Percentiles rank a stretch among this genome's conserved stretches.
phyloP scores from a whole-genome alignment of 2,113 vertebrate genomes.

The Ptilonorhynchus violaceus region DNA sequence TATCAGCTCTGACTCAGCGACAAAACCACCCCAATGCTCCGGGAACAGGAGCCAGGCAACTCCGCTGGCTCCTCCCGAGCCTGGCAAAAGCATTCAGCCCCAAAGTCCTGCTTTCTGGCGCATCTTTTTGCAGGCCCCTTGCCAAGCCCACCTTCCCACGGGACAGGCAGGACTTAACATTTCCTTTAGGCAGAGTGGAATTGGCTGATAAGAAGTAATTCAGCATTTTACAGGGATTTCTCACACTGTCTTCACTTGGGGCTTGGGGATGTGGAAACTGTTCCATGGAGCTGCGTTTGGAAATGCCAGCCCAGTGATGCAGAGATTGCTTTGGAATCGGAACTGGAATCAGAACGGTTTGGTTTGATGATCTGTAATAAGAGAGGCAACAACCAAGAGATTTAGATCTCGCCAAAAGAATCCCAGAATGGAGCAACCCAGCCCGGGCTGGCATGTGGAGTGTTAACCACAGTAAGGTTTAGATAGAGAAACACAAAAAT shows the following conservation, averaged over 20 bases:
- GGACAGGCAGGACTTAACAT: neutral
- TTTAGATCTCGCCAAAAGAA: neutral
- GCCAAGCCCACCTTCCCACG: neutral
- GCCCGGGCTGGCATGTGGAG: neutral
- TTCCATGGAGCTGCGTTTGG: neutral
- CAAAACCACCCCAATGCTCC: neutral
- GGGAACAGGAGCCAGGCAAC: neutral
- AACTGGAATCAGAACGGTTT: neutral
- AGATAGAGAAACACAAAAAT: neutral
- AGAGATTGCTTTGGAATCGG: neutral
- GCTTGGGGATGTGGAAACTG: neutral
- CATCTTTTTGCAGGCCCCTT: neutral
- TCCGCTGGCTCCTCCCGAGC: neutral
- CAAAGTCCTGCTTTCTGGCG: neutral
- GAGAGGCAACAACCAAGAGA: neutral
- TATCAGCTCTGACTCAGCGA: neutral
- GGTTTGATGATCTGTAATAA: neutral
- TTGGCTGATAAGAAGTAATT: neutral
- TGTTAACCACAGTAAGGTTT: fast-evolving
- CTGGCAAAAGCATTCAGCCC: neutral
- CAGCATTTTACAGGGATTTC: neutral
- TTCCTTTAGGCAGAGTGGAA: neutral
- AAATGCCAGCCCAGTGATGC: neutral
- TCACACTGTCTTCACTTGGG: fast-evolving
- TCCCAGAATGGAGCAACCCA: neutral